Base-by-base conservation (phyloP, 2,797 vertebrate genomes). In the Sebastolobus altivelis region DNA sequence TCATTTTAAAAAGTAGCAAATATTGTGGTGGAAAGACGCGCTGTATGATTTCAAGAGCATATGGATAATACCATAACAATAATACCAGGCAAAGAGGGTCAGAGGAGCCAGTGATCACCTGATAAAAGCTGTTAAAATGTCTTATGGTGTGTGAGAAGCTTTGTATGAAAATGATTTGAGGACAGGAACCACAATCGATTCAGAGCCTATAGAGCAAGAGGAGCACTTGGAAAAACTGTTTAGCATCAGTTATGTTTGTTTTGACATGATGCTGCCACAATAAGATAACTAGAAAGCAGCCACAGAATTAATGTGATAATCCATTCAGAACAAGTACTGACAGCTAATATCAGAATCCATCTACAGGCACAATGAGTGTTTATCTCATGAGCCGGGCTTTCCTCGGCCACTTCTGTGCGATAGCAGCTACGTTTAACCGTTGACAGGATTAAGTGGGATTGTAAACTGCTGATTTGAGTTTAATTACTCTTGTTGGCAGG, bases 111-210 rank as follows among this genome's bases (percentile, higher is more conserved):
- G 1, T 16, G 46, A 25, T 46, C 6, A 25, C 49, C 56, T 63
- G 65, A 82, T 77, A 65, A 78, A 82, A 74, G 69, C 40, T 75
- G 72, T 83, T 87, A 80, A 85, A 81, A 35, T 55, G 67, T 61
- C 74, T 87, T 73, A 77, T 52, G 61, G 35, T 63, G 67, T 71
- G 76, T 83, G 70, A 79, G 82, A 82, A 49, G 78, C 54, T 87
- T 73, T 84, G 62, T 40, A n/a, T 52, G 20, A 33, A 35, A 58
- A 67, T 31, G 52, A 84, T 72, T 25, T 52, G 5, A 65, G 31
- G 71, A 38, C 66, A 65, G 59, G 29, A n/a, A 29, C n/a, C 33
- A 54, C 6, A 43, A 25, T 16, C 8, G 22, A 46, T 46, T 35
- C 27, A 52, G 43, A 73, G 13, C 7, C 29, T 25, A 60, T 25